Base-by-base conservation (phyloP, 2,888 invertebrate genomes). In the Vesta saturnalis region DNA sequence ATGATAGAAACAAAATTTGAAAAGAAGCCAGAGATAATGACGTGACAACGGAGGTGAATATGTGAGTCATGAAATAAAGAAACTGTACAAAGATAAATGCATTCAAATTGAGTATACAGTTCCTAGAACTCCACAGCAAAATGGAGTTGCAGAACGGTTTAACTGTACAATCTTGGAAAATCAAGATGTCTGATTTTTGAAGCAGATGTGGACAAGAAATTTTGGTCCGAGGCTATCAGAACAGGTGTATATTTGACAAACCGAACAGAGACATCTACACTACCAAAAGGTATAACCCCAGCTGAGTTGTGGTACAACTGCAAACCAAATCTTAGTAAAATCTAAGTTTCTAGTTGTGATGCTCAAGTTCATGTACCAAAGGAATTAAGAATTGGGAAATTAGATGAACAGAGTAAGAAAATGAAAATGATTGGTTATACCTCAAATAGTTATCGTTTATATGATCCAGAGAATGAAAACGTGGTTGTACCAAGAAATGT, bases 21-120 rank as follows among this genome's bases (percentile, higher is more conserved):
- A 30, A 30, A 30, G 5, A 30, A 30, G 30, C 30, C n/a, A n/a
- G n/a, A 46, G 15, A 35, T 23, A 60, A 6, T 10, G 62, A 43
- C 59, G 60, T 52, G 68, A 68, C 22, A 68, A 64, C 58, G 68
- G 63, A 16, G 68, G 64, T 18, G 56, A 68, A 59, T 68, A 68
- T 23, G 1, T 46, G 18, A 43, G 55, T n/a, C 6, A 54, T n/a
- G 49, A 18, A 30, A 62, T 67, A 22, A 61, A 67, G 62, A 19
- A 62, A 58, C 67, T 67, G 23, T 70, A 63, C 66, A 18, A n/a
- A 23, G 14, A 22, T 12, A 54, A 63, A 56, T 69, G 69, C 39
- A 71, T 70, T 10, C 46, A 58, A 60, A 43, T 63, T 23, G 54
- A 71, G 56, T 70, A 70, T 30, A 71, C 66, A 16, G 43, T 64